Percentiles rank a stretch among this genome's conserved stretches.
Conservation (phyloP, 1,140 invertebrate genomes). For the Ips nitidus region DNA sequence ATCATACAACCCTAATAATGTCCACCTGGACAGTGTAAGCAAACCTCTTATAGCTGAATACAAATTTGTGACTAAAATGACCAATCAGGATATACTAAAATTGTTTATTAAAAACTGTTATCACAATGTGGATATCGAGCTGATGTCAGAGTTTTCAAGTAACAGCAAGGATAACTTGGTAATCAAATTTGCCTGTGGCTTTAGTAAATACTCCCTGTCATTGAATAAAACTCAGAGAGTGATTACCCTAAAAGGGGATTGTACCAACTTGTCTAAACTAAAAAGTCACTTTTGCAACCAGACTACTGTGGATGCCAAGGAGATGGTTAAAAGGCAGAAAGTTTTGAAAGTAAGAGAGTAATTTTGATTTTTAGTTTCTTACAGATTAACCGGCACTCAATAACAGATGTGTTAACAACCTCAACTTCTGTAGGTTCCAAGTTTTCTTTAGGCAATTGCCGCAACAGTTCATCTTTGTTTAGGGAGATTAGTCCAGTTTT, state of each 20-base stretch:
- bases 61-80: constrained; percentile 29
- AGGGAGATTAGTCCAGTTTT: no score
- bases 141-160: constrained; percentile 32
- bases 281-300: background rate
- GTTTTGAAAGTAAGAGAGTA: no score
- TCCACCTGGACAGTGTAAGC: background rate
- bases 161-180: constrained; percentile 24
- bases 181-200: constrained; percentile 30
- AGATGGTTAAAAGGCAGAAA: no score
- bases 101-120: constrained; percentile 36
- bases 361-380: no score
- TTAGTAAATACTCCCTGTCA: constrained; percentile 22
- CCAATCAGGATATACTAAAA: constrained; percentile 22
- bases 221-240: constrained; percentile 19
- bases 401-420: no score
- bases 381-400: no score
- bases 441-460: no score
- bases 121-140: constrained; percentile 35
- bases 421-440: no score
- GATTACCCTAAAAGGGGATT: constrained; percentile 25
- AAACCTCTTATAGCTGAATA: constrained; percentile 30
- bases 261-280: constrained; percentile 3
- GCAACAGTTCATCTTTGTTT: no score
- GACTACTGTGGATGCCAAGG: no score
- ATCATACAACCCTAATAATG: constrained; percentile 16